These are phyloP conservation scores for Linyphia triangularis DNA, from an alignment of 2,888 invertebrate genomes.

Conservation along the genomic window DNA sequence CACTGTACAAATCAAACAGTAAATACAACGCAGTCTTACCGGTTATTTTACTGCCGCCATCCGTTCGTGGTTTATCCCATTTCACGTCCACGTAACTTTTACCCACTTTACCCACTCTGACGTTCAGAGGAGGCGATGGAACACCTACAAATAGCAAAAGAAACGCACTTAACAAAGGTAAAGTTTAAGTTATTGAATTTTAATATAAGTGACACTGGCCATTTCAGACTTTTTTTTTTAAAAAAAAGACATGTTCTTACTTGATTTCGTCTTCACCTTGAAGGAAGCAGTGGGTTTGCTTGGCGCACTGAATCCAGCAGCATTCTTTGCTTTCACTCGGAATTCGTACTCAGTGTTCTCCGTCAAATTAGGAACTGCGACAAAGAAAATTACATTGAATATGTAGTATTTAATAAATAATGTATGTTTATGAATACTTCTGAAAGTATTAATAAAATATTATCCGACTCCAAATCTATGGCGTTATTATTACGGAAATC, in stretches of 20 bases:
- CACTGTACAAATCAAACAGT: no score
- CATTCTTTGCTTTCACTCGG: constrained; percentile 97
- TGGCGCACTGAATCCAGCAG: constrained; percentile 97
- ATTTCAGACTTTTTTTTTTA: background rate
- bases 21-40: constrained; percentile 79
- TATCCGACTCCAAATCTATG: no score
- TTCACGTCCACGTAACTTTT: constrained; percentile 94
- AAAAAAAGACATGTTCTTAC: constrained; percentile 38
- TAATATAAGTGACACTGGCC: background rate
- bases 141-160: constrained; percentile 87
- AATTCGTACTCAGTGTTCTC: constrained; percentile 98
- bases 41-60: constrained; percentile 95
- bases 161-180: background rate
- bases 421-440: no score
- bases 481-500: no score
- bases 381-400: no score
- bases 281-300: constrained; percentile 90
- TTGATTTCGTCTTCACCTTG: constrained; percentile 91
- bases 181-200: background rate
- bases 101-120: constrained; percentile 91
- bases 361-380: constrained; percentile 82
- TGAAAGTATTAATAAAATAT: no score
- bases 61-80: constrained; percentile 93
- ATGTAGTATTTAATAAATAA: no score
- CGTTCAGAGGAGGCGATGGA: constrained; percentile 91